A percentile compares a stretch with the other conserved stretches of the same genome.
phyloP scores from a whole-genome alignment of 2,113 vertebrate genomes.

The Callipepla squamata region DNA sequence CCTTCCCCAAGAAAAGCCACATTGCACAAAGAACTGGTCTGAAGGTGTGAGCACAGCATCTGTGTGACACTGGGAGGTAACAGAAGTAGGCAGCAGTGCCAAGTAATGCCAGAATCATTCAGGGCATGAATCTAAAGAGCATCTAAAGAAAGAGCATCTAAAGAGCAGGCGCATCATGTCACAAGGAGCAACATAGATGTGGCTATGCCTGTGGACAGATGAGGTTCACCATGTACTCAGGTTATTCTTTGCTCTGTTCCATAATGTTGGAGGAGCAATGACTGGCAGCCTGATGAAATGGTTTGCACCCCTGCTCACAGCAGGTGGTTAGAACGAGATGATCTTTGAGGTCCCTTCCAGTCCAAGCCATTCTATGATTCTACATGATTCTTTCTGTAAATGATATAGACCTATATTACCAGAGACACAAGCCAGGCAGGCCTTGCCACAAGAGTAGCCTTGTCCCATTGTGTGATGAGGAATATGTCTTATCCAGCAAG shows the following conservation, averaged over 20 bases:
- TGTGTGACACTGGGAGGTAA: neutral
- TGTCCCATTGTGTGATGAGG: neutral
- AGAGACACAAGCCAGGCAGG: fast-evolving
- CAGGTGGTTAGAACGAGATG: too few species aligned
- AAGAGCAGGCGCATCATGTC: neutral
- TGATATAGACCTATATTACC: fast-evolving
- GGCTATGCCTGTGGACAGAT: neutral
- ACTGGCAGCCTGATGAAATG: too few species aligned
- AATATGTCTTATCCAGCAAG: neutral
- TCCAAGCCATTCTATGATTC: too few species aligned
- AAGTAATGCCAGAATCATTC: neutral
- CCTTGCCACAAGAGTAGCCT: neutral
- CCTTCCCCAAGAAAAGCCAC: constrained; percentile 45
- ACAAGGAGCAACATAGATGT: fast-evolving
- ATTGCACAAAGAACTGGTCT: neutral
- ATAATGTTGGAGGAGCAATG: fast-evolving
- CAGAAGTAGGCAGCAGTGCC: fast-evolving
- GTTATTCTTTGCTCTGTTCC: neutral
- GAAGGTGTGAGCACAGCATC: neutral
- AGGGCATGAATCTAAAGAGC: too few species aligned
- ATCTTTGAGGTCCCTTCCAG: too few species aligned
- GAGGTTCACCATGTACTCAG: neutral
- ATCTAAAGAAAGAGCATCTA: too few species aligned
- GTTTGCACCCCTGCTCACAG: too few species aligned
- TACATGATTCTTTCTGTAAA: fast-evolving